Base-by-base conservation (phyloP, 2,888 invertebrate species). In the Clusia tigrina region DNA sequence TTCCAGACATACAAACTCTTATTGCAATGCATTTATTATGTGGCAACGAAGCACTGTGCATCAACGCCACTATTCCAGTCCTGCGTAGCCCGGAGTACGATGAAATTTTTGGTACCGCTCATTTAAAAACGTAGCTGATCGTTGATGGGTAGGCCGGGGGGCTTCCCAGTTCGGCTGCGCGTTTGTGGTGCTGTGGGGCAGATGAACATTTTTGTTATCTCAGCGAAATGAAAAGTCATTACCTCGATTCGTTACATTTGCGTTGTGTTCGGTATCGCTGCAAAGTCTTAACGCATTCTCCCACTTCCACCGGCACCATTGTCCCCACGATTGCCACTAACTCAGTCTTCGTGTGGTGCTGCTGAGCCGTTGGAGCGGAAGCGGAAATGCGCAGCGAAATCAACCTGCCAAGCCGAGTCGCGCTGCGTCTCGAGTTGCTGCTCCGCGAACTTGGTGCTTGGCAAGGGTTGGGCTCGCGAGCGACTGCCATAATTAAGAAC, bases 201-300 rank as follows among this genome's bases (percentile, higher is more conserved):
- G 63, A 61, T 61, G 54, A 58, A 64, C 69, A 71, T 67, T 67
- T 67, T 46, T 73, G 71, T 73, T 77, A 73, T 78, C 73, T 77
- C 66, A 71, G 71, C 71, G 71, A 73, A 77, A 77, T 74, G 76
- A 74, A 79, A 78, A 79, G 78, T 77, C 78, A 78, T 78, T 78
- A 76, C 76, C 70, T 72, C 72, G 74, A 74, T 78, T 78, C 78
- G 75, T 78, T 73, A 69, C 76, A 62, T 68, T 60, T 60, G 66
- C 65, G 26, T 20, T 65, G 70, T n/a, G 42, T n/a, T n/a, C 32
- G 32, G 32, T 32, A 10, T 42, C n/a, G 3, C 15, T 15, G n/a
- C 10, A 42, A 42, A 42, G 48, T 20, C 48, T 48, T 48, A 15
- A 2, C 18, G 22, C 48, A 20, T 48, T 18, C 48, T 20, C 48